Evolutionary conservation across 2,797 vertebrate genomes (phyloP).

Genomic region (Furcifer pardalis): DNA sequence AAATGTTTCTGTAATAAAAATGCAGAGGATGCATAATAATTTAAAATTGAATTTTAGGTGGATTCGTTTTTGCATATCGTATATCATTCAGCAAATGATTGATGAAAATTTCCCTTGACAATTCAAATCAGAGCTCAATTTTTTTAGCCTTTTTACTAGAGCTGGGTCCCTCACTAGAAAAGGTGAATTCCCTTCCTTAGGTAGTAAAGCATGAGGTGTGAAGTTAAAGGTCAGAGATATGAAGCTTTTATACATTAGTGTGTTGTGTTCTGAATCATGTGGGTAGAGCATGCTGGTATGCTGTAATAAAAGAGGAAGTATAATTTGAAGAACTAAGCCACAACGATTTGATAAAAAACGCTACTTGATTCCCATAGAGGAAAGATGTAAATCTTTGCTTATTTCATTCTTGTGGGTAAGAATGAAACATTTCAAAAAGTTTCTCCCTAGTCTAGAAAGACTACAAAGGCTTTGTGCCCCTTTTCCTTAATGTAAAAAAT

Average conservation of each 20-base stretch:
- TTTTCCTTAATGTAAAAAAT: no score
- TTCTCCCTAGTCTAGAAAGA: no score
- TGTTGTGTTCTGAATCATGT: neutral
- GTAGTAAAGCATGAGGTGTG: neutral
- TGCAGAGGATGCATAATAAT: no score
- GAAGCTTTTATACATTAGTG: neutral
- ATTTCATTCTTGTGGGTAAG: no score
- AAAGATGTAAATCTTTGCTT: neutral
- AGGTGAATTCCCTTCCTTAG: neutral
- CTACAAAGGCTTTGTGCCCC: no score
- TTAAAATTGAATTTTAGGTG: no score
- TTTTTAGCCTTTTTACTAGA: neutral
- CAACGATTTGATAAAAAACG: neutral
- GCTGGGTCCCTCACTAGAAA: neutral
- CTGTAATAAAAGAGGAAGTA: neutral
- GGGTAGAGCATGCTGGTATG: neutral
- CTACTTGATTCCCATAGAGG: neutral
- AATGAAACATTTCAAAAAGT: no score
- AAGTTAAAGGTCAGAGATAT: neutral
- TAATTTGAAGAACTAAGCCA: neutral
- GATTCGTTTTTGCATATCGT: neutral
- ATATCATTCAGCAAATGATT: neutral
- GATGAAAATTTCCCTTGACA: neutral
- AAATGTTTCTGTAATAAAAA: neutral
- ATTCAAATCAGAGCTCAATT: neutral